phyloP scores from a whole-genome alignment of 2,797 vertebrate genomes.

The Mastacembelus armatus region DNA sequence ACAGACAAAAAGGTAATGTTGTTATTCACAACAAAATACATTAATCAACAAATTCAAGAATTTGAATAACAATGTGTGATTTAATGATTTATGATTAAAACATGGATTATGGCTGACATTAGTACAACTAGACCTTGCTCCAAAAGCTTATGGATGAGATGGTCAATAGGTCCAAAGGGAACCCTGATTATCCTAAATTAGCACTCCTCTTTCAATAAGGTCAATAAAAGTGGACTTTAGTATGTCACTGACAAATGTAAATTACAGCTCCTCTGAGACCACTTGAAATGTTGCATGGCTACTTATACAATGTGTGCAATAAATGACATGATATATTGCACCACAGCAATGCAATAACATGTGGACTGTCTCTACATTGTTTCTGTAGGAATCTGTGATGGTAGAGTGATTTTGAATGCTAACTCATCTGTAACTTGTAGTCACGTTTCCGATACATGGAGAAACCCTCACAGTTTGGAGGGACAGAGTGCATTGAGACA shows the following conservation, averaged over 20 bases:
- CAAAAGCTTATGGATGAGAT: background rate
- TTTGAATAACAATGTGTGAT: background rate
- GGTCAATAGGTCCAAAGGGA: constrained; percentile 30
- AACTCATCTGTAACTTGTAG: constrained; percentile 69
- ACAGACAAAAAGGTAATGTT: constrained; percentile 86
- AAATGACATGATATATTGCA: background rate
- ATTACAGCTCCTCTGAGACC: background rate
- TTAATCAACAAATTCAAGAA: background rate
- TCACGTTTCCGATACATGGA: constrained; percentile 84
- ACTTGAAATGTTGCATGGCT: background rate
- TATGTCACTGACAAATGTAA: background rate
- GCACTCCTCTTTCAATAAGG: background rate
- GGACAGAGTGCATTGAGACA: constrained; percentile 77
- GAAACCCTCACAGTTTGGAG: constrained; percentile 84
- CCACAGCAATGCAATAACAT: background rate
- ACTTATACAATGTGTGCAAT: background rate
- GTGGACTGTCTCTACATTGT: background rate
- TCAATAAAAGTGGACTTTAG: constrained; percentile 4
- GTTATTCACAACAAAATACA: background rate
- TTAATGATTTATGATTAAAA: background rate
- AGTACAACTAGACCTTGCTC: background rate
- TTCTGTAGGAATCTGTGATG: background rate
- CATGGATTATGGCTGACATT: background rate
- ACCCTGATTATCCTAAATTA: constrained; percentile 2
- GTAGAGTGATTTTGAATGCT: constrained; percentile 1